Conservation (phyloP, 2,797 vertebrate genomes). For the Trachops cirrhosus region DNA sequence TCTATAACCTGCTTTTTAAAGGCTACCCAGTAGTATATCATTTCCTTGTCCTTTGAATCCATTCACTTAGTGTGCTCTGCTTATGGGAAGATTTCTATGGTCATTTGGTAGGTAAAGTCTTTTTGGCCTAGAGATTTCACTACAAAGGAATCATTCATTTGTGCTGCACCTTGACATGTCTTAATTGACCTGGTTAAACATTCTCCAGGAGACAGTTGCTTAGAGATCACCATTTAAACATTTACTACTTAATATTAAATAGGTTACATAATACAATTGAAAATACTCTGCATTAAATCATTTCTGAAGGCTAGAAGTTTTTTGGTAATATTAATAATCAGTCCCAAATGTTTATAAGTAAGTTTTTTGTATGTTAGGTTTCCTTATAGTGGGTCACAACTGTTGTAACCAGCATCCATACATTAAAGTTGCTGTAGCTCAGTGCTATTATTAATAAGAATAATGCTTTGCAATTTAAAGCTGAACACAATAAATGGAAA, state of each 20-base stretch:
- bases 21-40: neutral
- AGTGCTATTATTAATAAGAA: constrained; percentile 31
- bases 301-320: neutral
- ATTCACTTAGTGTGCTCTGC: neutral
- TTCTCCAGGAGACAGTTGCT: neutral
- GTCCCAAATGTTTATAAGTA: neutral
- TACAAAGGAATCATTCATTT: neutral
- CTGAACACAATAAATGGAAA: constrained; percentile 45
- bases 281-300: neutral
- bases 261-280: neutral
- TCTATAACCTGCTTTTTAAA: neutral
- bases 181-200: neutral
- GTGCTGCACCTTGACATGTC: neutral
- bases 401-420: neutral
- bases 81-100: neutral
- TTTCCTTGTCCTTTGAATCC: neutral
- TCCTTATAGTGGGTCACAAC: neutral
- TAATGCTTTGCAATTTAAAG: constrained; percentile 42
- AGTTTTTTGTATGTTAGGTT: neutral
- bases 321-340: neutral
- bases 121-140: neutral
- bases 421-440: constrained; percentile 36
- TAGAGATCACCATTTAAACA: neutral
- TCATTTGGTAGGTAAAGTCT: neutral
- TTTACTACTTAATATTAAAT: constrained; percentile 15